Conservation (phyloP, 2,888 invertebrate genomes). For the Phortica okadai region DNA sequence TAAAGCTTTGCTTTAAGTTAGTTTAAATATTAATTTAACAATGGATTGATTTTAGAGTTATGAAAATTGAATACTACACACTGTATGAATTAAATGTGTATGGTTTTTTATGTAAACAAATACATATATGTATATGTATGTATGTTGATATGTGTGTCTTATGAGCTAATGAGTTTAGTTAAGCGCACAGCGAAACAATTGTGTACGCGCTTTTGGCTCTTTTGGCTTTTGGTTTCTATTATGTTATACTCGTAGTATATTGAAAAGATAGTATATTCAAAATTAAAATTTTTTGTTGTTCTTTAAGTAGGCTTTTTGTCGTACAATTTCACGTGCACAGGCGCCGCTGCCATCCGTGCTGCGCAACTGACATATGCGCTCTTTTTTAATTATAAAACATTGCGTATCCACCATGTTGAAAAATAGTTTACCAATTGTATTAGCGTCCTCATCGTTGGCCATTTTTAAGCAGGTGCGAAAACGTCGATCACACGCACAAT, state of each 20-base stretch:
- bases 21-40: too few species aligned
- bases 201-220: too few species aligned
- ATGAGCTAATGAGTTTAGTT: too few species aligned
- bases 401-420: slow-evolving; percentile 97
- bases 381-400: slow-evolving; percentile 91
- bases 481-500: slow-evolving; percentile 93
- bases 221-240: neutral
- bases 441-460: slow-evolving; percentile 90
- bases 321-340: slow-evolving; percentile 82
- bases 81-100: too few species aligned
- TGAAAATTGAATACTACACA: too few species aligned
- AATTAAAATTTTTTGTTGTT: slow-evolving; percentile 80
- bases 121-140: slow-evolving; percentile 36
- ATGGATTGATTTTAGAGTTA: too few species aligned
- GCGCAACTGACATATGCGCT: slow-evolving; percentile 85
- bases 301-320: slow-evolving; percentile 85
- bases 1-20: too few species aligned
- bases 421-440: slow-evolving; percentile 93
- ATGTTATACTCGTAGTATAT: neutral
- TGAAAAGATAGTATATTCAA: neutral
- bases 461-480: slow-evolving; percentile 95
- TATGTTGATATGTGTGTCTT: slow-evolving; percentile 20
- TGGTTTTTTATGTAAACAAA: neutral
- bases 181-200: too few species aligned
- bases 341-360: slow-evolving; percentile 88